Evolutionary conservation across 2,113 vertebrate species (phyloP), one percentile per base, ranked within the genome.

Genomic region (Leptobrachium leishanense): DNA sequence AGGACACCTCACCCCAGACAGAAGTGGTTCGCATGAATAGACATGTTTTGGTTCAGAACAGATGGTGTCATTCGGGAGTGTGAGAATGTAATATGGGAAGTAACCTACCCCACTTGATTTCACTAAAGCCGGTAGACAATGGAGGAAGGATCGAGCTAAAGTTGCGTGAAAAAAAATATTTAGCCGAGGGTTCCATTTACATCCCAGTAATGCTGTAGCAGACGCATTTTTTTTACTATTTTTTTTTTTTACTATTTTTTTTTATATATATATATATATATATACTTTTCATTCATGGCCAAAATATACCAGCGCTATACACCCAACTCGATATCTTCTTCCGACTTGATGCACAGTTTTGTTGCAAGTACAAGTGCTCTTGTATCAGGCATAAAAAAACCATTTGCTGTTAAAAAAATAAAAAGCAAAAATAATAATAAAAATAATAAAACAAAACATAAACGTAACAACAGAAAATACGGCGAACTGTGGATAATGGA

Each of bases 71-170:
- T 31, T 31, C 20, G 20, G 20, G 20, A 41, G 13, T 74, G 55
- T 54, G 54, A 44, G 72, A 4, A 13, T 62, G 72, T 9, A 74
- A 63, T 31, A 63, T 65, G 59, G 43, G 59, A 75, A 41, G 20
- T 67, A 65, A 46, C 39, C 31, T 55, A 40, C 72, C 41, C 44
- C 5, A 39, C 59, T 75, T 42, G 12, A 75, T 53, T 15, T 53
- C 74, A 67, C 62, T 50, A 75, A 75, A 64, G 43, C 59, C 31
- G 13, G 44, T 39, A 67, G 59, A 66, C 74, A 75, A 75, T 67
- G 67, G 74, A 59, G 63, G 20, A 75, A 63, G 39, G 59, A 46
- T 64, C 59, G 46, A 46, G 59, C 59, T 66, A 66, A 75, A 39
- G 44, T 40, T 66, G 74, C 67, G 65, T 65, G 46, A 50, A 41